phyloP scores from a whole-genome alignment of 2,888 invertebrate genomes.

The Cheilosia impressa region DNA sequence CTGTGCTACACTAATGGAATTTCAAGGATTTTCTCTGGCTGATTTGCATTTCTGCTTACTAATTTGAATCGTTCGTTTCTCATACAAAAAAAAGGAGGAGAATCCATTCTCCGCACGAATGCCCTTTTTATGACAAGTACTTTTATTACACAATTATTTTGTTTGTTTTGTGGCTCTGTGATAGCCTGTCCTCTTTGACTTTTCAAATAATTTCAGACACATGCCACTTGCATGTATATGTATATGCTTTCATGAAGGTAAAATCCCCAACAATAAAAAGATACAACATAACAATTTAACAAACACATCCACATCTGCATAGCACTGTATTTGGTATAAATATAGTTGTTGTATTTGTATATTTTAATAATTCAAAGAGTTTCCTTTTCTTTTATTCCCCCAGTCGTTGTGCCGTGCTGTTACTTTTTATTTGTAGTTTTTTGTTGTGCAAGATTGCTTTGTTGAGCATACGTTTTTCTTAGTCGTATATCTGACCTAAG shows the following conservation, averaged over 20 bases:
- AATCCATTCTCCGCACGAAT: constrained; percentile 27
- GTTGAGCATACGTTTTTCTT: constrained; percentile 12
- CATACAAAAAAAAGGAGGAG: constrained; percentile 18
- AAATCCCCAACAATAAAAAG: constrained; percentile 47
- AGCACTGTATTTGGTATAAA: not conserved
- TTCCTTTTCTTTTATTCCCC: constrained; percentile 15
- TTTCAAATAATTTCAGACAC: constrained; percentile 55
- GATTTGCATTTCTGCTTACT: constrained; percentile 63
- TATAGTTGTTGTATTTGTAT: constrained; percentile 14
- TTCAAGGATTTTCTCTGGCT: constrained; percentile 24
- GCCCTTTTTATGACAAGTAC: constrained; percentile 55
- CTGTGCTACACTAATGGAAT: constrained; percentile 10
- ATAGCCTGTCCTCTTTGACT: constrained; percentile 36
- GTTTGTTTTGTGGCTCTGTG: not conserved
- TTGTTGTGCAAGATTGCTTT: constrained; percentile 24
- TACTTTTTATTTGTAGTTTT: constrained; percentile 11
- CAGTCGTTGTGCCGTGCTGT: not conserved
- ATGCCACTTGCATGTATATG: constrained; percentile 51
- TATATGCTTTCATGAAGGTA: constrained; percentile 41
- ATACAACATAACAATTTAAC: constrained; percentile 8
- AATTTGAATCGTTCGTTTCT: constrained; percentile 34
- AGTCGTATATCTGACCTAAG: constrained; percentile 39
- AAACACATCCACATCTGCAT: constrained; percentile 15
- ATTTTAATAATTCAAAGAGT: constrained; percentile 64
- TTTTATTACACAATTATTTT: constrained; percentile 58